Conservation (phyloP, 2,888 invertebrate genomes). For the Drosophila fungiperda region DNA sequence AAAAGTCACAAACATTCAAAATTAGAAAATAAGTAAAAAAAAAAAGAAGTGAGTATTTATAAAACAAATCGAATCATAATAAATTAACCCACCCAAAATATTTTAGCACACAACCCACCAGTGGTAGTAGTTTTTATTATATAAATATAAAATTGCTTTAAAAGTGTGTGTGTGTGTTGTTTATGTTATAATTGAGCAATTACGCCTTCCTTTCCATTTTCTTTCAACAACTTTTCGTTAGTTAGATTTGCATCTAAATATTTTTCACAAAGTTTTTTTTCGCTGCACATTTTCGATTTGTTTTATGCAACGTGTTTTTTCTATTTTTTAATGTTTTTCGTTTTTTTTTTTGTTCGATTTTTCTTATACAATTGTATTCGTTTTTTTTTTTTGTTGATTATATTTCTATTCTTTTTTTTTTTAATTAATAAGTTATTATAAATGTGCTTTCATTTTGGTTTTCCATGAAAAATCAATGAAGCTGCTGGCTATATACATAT, state of each 20-base stretch:
- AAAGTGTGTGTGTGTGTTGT: conserved; percentile 40
- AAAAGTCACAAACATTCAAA: conserved; percentile 22
- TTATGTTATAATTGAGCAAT: conserved; percentile 63
- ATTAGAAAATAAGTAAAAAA: conserved; percentile 25
- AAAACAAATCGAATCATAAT: conserved; percentile 63
- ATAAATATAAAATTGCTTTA: conserved; percentile 65
- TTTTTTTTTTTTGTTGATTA: conserved; percentile 38
- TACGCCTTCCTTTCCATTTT: conserved; percentile 28
- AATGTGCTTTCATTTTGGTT: conserved; percentile 67
- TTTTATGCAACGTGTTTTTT: conserved; percentile 40
- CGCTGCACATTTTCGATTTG: conserved; percentile 49
- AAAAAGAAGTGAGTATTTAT: conserved; percentile 25
- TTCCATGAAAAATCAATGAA: conserved; percentile 77
- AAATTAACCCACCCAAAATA: conserved; percentile 38
- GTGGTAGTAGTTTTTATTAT: conserved; percentile 52
- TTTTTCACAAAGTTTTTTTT: conserved; percentile 49
- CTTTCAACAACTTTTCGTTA: conserved; percentile 49
- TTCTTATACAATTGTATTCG: conserved; percentile 40
- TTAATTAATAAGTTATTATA: conserved; percentile 42
- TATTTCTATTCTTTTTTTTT: conserved; percentile 40
- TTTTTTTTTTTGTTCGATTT: conserved; percentile 58
- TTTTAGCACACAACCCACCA: conserved; percentile 19
- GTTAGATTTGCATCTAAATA: conserved; percentile 52
- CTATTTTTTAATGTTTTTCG: conserved; percentile 39
- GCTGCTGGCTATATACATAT: conserved; percentile 52